phyloP scores from a whole-genome alignment of 2,113 vertebrate species.

The Oreochromis aureus region DNA sequence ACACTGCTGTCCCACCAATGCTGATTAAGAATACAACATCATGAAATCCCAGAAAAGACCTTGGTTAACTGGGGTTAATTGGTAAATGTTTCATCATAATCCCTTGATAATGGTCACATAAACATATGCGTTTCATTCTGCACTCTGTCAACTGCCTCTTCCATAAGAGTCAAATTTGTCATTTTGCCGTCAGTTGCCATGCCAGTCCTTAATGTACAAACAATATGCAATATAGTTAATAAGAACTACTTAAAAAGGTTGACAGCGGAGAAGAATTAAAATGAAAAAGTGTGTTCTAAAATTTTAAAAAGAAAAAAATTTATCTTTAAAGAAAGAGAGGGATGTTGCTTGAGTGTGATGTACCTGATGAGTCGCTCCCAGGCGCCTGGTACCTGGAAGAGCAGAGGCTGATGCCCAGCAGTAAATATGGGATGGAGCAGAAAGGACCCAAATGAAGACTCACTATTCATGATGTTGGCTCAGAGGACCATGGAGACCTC shows the following conservation, averaged over 20 bases:
- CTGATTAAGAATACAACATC: neutral
- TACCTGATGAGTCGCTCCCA: conserved; percentile 79
- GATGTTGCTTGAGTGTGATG: conserved; percentile 85
- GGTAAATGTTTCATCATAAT: conserved; percentile 15
- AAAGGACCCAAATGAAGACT: conserved; percentile 77
- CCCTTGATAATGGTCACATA: neutral
- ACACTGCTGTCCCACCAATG: neutral
- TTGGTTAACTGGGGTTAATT: neutral
- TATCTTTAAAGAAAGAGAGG: conserved; percentile 67
- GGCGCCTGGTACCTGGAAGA: conserved; percentile 90
- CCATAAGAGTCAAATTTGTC: neutral
- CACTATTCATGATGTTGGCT: conserved; percentile 79
- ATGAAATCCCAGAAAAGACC: neutral
- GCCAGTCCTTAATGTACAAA: neutral
- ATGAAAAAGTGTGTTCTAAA: neutral
- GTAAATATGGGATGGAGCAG: conserved; percentile 88
- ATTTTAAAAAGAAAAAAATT: neutral
- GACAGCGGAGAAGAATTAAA: neutral
- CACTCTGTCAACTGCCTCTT: neutral
- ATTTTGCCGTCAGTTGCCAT: neutral
- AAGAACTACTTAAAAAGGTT: neutral
- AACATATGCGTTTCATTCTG: neutral
- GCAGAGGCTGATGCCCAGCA: conserved; percentile 80
- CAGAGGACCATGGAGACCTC: conserved; percentile 85
- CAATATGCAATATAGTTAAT: neutral